Conservation (phyloP, 2,797 vertebrate genomes). For the Agapornis canus region DNA sequence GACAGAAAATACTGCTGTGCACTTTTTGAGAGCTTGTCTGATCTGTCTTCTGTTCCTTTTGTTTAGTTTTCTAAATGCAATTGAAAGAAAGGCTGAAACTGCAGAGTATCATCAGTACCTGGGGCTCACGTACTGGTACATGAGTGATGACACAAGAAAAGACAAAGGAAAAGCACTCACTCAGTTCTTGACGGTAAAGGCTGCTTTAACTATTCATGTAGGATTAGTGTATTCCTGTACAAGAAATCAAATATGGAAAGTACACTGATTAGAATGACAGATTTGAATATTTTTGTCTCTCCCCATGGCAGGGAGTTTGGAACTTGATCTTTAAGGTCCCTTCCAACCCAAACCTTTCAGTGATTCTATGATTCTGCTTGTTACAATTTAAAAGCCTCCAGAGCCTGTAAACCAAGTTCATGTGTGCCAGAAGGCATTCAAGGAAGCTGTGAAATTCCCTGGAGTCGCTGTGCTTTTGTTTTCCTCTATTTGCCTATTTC, state of each 20-base stretch:
- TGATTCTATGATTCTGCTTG: neutral
- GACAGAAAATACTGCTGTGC: neutral
- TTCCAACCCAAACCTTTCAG: neutral
- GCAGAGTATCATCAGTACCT: conserved; percentile 88
- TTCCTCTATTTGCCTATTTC: neutral
- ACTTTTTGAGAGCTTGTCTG: neutral
- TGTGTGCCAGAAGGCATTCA: neutral
- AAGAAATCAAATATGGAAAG: neutral
- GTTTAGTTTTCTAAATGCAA: conserved; percentile 86
- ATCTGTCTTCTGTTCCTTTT: neutral
- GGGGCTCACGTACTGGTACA: conserved; percentile 91
- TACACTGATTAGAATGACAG: neutral
- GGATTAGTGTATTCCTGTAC: neutral
- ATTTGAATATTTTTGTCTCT: neutral
- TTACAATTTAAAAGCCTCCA: neutral
- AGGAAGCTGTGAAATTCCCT: neutral
- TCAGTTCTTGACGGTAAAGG: conserved; percentile 89
- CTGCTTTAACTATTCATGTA: neutral
- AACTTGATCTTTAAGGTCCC: neutral
- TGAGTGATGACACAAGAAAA: conserved; percentile 88
- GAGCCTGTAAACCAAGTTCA: neutral
- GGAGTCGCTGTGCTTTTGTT: neutral
- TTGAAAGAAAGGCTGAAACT: conserved; percentile 78
- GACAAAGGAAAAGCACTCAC: conserved; percentile 89
- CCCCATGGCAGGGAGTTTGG: neutral